These are phyloP conservation scores for Bovichtus diacanthus DNA, from an alignment of 2,797 vertebrate genomes.

Conservation along the genomic window DNA sequence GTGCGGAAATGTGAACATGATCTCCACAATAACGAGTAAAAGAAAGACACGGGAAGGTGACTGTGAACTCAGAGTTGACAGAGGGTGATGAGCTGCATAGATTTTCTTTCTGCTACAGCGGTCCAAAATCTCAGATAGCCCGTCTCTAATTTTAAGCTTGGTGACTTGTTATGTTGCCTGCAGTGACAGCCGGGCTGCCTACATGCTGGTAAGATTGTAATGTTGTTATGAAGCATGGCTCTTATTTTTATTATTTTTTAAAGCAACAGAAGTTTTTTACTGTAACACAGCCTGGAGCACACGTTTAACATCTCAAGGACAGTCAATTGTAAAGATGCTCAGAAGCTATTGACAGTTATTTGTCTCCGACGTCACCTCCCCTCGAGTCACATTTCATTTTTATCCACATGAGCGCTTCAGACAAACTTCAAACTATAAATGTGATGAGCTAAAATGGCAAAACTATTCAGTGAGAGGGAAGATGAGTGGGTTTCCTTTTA, in stretches of 20 bases:
- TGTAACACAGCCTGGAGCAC: slow-evolving; percentile 24
- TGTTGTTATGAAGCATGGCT: slow-evolving; percentile 21
- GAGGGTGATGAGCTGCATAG: slow-evolving; percentile 11
- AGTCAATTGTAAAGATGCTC: slow-evolving; percentile 17
- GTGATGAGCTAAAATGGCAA: slow-evolving; percentile 51
- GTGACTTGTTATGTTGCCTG: slow-evolving; percentile 35
- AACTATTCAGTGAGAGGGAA: slow-evolving; percentile 42
- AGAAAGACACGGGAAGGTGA: background rate
- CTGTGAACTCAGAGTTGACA: background rate
- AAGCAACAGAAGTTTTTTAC: slow-evolving; percentile 20
- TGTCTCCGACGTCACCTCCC: slow-evolving; percentile 9
- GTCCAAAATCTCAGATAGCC: slow-evolving; percentile 42
- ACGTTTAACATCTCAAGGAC: slow-evolving; percentile 10
- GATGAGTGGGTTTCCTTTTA: slow-evolving; percentile 45
- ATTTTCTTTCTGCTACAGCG: slow-evolving; percentile 32
- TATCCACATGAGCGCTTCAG: slow-evolving; percentile 18
- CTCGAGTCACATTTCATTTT: slow-evolving; percentile 31
- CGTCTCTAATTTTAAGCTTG: slow-evolving; percentile 39
- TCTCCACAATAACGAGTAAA: background rate
- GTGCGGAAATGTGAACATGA: background rate
- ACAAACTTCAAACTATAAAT: slow-evolving; percentile 58
- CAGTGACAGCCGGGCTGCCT: slow-evolving; percentile 39
- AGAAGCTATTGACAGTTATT: slow-evolving; percentile 39
- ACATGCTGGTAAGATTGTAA: slow-evolving; percentile 36
- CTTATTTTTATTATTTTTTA: slow-evolving; percentile 3